These are phyloP conservation scores for Trinectes maculatus DNA, from an alignment of 2,113 vertebrate species.

Conservation along the genomic window DNA sequence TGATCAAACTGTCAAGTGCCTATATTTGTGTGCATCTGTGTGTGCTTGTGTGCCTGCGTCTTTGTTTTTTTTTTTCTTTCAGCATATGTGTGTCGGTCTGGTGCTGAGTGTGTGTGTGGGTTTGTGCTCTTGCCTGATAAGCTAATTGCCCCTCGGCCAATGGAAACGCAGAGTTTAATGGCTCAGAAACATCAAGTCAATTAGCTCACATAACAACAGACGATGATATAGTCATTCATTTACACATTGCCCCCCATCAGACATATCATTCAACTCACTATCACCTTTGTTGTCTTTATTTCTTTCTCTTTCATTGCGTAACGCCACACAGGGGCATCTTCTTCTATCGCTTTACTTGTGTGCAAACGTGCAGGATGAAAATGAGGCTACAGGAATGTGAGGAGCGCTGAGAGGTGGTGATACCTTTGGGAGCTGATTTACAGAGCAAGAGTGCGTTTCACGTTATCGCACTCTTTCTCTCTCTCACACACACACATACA, in stretches of 20 bases:
- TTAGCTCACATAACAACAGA: slow-evolving; percentile 67
- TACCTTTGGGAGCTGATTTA: slow-evolving; percentile 53
- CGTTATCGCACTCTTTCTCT: neutral
- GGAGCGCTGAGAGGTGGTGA: slow-evolving; percentile 31
- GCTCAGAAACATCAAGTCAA: slow-evolving; percentile 71
- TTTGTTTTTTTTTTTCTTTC: neutral
- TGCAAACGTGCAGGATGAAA: slow-evolving; percentile 33
- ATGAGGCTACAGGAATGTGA: slow-evolving; percentile 41
- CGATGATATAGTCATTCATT: slow-evolving; percentile 53
- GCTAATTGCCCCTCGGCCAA: slow-evolving; percentile 74
- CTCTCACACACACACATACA: neutral
- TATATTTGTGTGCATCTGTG: slow-evolving; percentile 31
- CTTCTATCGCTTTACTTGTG: neutral
- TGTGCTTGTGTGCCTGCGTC: slow-evolving; percentile 4
- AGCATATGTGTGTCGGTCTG: slow-evolving; percentile 22
- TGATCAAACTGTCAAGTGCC: slow-evolving; percentile 76
- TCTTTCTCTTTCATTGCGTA: neutral
- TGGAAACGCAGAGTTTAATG: slow-evolving; percentile 61
- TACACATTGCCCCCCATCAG: slow-evolving; percentile 46
- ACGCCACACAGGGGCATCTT: slow-evolving; percentile 10
- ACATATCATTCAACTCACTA: slow-evolving; percentile 25
- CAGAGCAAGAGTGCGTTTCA: slow-evolving; percentile 20
- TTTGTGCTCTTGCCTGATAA: slow-evolving; percentile 62
- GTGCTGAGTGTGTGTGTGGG: slow-evolving; percentile 34
- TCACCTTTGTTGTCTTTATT: slow-evolving; percentile 18